A percentile compares a stretch with the other conserved stretches of the same genome.
phyloP scores from a whole-genome alignment of 2,113 vertebrate species.

The Desmodus rotundus region DNA sequence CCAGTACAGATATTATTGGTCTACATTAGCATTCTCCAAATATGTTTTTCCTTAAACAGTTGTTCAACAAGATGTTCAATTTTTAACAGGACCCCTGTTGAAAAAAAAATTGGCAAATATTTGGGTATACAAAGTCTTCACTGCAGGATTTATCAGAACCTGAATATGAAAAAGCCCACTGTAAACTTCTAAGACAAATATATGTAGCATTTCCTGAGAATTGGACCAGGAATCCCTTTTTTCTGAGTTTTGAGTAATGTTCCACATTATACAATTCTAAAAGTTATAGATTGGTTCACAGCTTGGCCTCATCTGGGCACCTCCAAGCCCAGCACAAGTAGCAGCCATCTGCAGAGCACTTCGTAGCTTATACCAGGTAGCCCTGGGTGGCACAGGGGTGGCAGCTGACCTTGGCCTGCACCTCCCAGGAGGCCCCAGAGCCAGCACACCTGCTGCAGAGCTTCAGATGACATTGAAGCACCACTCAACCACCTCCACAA shows the following conservation, averaged over 20 bases:
- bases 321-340: too few species aligned
- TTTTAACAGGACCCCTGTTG: not conserved
- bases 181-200: not conserved
- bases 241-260: not conserved
- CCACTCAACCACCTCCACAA: too few species aligned
- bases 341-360: too few species aligned
- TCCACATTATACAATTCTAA: not conserved
- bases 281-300: not conserved
- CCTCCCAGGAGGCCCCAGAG: too few species aligned
- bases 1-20: conserved; percentile 39
- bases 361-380: too few species aligned
- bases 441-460: too few species aligned
- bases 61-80: not conserved
- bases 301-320: too few species aligned
- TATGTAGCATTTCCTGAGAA: not conserved
- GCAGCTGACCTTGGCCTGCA: too few species aligned
- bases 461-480: too few species aligned
- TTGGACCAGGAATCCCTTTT: not conserved
- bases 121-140: not conserved
- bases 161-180: not conserved
- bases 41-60: conserved; percentile 15
- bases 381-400: too few species aligned
- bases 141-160: not conserved
- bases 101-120: conserved; percentile 20
- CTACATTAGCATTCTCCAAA: not conserved